Conservation (phyloP, 2,113 vertebrate genomes). For the Toxostoma redivivum region DNA sequence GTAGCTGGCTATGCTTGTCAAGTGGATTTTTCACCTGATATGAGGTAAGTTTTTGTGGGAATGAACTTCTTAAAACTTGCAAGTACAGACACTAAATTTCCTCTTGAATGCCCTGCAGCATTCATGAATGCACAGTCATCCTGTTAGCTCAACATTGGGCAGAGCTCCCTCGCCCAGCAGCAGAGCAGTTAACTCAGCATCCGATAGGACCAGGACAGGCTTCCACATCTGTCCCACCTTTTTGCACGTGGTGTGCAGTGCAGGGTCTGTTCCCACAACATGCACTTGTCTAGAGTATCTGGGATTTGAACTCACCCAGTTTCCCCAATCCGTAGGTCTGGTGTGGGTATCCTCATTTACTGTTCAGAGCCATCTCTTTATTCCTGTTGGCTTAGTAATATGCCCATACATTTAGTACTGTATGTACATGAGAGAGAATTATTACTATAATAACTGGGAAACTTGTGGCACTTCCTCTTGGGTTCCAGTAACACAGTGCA, state of each 20-base stretch:
- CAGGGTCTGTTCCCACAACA: accelerated
- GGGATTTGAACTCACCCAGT: not conserved
- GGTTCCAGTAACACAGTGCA: not conserved
- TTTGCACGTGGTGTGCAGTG: accelerated
- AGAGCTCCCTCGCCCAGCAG: not conserved
- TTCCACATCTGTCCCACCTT: not conserved
- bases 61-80: not conserved
- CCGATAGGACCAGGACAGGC: not conserved
- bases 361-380: not conserved
- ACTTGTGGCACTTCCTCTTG: not conserved
- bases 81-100: not conserved
- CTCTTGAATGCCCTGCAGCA: not conserved
- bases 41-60: slow-evolving; percentile 82
- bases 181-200: not conserved
- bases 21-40: slow-evolving; percentile 98
- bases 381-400: not conserved
- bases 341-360: not conserved
- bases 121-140: not conserved
- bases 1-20: slow-evolving; percentile 98
- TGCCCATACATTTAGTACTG: not conserved
- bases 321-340: not conserved
- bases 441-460: not conserved
- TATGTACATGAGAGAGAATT: not conserved
- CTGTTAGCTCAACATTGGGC: not conserved
- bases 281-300: not conserved